Base-by-base conservation (phyloP, 2,113 vertebrate genomes). In the Ptyas mucosa region DNA sequence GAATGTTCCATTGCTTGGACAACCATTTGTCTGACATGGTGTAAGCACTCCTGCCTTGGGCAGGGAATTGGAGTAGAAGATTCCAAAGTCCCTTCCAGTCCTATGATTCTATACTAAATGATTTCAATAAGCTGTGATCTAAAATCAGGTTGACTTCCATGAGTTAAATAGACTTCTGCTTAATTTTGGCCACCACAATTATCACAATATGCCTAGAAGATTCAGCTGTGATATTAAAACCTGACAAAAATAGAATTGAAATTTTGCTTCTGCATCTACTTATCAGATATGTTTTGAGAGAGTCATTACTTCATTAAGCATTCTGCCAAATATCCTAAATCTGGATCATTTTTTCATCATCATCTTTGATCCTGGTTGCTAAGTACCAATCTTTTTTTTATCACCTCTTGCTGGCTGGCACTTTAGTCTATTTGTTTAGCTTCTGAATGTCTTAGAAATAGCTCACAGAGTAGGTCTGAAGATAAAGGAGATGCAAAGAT, bases 351-450 rank as follows among this genome's bases (percentile, higher is more conserved):
- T 46, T 43, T 29, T 95, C 34, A 88, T 34, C 0, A 0, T 88
- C 52, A 54, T 49, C 23, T 93, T 69, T 89, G 39, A 87, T 24
- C 15, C 52, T 24, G 21, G 29, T 61, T 95, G 23, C 23, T 90
- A 58, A 85, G 43, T 26, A 24, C 0, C 0, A 88, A 8, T 0
- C 14, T 92, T 95, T 39, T 49, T 43, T 46, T 75, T 75, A 12
- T 90, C 9, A 88, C 53, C 49, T 94, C 89, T 93, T 90, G 57
- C 26, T 91, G 88, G 85, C 49, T 91, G 89, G 85, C 53, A 86
- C 18, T 86, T 95, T 23, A 89, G 43, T 92, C 53, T 91, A 86
- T 0, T 85, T 88, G 86, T 89, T 93, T 92, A 91, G 94, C 87
- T 26, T 91, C 52, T 1, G 52, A 64, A 34, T 43, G 85, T 5